These are phyloP conservation scores for Ctenosaura bakeri DNA, from an alignment of 2,797 vertebrate species.

Conservation along the genomic window DNA sequence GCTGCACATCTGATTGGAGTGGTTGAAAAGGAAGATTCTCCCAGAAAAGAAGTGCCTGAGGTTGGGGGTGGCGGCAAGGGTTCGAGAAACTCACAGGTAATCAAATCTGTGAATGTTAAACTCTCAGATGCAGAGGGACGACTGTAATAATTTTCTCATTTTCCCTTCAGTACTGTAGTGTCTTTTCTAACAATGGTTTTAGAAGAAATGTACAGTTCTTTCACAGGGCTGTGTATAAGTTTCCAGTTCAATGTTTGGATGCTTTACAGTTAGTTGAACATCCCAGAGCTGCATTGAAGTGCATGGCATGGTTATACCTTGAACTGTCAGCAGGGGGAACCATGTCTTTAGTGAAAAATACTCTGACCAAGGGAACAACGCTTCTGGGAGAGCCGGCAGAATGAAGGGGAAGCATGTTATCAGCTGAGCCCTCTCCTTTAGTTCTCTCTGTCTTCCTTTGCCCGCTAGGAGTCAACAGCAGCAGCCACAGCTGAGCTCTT, in stretches of 20 bases:
- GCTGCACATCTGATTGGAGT: no score
- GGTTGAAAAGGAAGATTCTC: no score
- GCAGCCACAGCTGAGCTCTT: conserved; percentile 89
- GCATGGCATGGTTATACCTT: background rate
- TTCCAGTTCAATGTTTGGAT: no score
- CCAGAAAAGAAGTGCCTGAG: no score
- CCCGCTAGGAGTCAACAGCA: conserved; percentile 65
- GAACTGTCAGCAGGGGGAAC: background rate
- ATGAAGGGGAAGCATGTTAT: no score
- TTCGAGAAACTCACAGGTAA: background rate
- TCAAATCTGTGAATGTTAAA: no score
- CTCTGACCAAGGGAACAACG: no score
- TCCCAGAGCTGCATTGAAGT: background rate
- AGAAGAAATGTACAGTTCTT: background rate
- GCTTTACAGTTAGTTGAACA: background rate
- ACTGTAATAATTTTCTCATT: background rate
- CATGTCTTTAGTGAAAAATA: no score
- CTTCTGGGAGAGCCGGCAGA: no score
- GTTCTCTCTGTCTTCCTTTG: background rate
- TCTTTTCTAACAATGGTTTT: background rate
- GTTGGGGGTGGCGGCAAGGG: no score
- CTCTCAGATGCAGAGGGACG: no score
- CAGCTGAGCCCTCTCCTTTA: rapidly evolving
- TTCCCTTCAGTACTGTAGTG: background rate
- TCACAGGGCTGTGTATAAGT: background rate